These are phyloP conservation scores for Drosophila trapezifrons DNA, from an alignment of 1,140 invertebrate species.

Conservation along the genomic window DNA sequence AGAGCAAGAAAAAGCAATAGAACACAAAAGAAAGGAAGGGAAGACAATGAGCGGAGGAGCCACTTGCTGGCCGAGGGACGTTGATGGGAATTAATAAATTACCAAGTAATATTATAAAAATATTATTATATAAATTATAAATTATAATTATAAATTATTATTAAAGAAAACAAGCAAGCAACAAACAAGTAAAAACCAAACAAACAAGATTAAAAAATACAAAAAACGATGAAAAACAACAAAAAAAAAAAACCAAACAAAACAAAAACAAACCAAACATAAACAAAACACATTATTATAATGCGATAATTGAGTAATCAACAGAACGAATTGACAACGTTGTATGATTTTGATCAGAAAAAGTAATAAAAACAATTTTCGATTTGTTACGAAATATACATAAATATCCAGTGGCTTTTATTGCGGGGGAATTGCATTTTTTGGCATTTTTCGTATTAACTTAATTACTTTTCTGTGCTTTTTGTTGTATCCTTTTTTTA, in stretches of 20 bases:
- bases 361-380: slow-evolving; percentile 84
- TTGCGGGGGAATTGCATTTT: neutral
- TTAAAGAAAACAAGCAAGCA: slow-evolving; percentile 66
- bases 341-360: slow-evolving; percentile 84
- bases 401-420: slow-evolving; percentile 53
- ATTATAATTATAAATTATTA: slow-evolving; percentile 80
- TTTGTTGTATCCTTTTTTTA: too few species aligned
- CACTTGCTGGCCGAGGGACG: slow-evolving; percentile 28
- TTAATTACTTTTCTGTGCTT: too few species aligned
- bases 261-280: slow-evolving; percentile 54
- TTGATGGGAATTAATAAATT: slow-evolving; percentile 78
- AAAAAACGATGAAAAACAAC: slow-evolving; percentile 39
- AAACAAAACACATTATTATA: slow-evolving; percentile 68
- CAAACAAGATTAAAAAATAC: slow-evolving; percentile 62
- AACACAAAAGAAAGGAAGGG: slow-evolving; percentile 1
- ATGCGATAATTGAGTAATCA: slow-evolving; percentile 74
- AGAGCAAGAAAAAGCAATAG: slow-evolving; percentile 13
- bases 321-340: slow-evolving; percentile 83
- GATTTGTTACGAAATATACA: slow-evolving; percentile 84
- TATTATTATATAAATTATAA: slow-evolving; percentile 79
- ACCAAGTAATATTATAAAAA: slow-evolving; percentile 83
- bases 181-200: slow-evolving; percentile 61
- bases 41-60: neutral
- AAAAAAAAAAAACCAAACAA: slow-evolving; percentile 51
- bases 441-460: too few species aligned